Base-by-base conservation (phyloP, 2,888 invertebrate species). In the Dione vanillae region DNA sequence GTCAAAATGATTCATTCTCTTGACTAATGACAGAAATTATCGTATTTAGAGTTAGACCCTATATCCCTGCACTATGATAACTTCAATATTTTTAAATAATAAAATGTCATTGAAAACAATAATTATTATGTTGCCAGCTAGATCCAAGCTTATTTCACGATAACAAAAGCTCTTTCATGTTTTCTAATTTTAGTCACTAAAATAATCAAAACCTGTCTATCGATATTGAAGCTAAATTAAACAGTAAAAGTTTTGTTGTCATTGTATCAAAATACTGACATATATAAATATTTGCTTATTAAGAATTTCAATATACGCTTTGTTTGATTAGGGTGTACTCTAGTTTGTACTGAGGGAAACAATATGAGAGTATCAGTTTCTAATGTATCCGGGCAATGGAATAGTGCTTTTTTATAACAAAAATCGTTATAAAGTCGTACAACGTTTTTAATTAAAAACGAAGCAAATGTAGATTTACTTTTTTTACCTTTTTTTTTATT, bases 371-470 rank as follows among this genome's bases (percentile, higher is more conserved):
- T 65, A 65, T 65, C 65, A 27, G 20, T 65, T 65, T 12, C 65
- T 65, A 65, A 65, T 65, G 54, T 40, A 20, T 41, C 20, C 43
- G 52, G 52, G 6, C 12, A n/a, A 52, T 65, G 2, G 49, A 14
- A 41, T 2, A 19, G 19, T 27, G n/a, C 54, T 54, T 54, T 65
- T 41, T 52, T 52, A 27, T 37, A 6, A 43, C 14, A 14, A 59
- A 61, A 61, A 43, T 10, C 27, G 5, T 35, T 56, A 61, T n/a
- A 52, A 41, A 61, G 43, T 45, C 51, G 19, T 51, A 51, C 20
- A 51, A 43, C 12, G 19, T 52, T 59, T 70, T 65, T 70, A 59
- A 70, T 65, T 70, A 45, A 70, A 70, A 70, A 66, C 40, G 47
- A 66, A 19, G 20, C 20, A 11, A 47, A 41, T 58, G 20, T 41